Conservation (phyloP, 2,888 invertebrate species). For the Acanthopleura granulata region DNA sequence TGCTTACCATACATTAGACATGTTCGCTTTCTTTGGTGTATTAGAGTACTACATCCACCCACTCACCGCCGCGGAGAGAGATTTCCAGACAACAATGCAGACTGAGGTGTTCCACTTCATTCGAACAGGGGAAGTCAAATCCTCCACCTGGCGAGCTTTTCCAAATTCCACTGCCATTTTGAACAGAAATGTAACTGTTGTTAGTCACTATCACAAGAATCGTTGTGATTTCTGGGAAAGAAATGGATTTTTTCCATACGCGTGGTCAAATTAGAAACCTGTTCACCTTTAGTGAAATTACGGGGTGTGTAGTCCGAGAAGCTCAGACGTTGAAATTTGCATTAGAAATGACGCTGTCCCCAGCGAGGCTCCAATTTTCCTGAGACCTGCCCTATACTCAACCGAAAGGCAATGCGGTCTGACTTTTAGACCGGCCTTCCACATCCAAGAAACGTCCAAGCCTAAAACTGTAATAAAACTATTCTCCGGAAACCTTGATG, state of each 20-base stretch:
- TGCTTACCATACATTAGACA: constrained; percentile 53
- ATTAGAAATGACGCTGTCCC: no score
- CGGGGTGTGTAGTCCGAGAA: no score
- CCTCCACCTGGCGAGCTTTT: constrained; percentile 38
- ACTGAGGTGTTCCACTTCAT: constrained; percentile 49
- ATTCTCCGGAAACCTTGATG: no score
- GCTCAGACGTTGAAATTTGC: no score
- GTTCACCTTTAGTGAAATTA: no score
- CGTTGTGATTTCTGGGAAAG: constrained; percentile 54
- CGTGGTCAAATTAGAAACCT: constrained; percentile 57
- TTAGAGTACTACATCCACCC: constrained; percentile 31
- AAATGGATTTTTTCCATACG: constrained; percentile 51
- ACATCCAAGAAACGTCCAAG: no score
- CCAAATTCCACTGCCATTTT: constrained; percentile 45
- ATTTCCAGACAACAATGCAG: constrained; percentile 43
- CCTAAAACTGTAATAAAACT: no score
- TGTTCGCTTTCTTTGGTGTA: constrained; percentile 51
- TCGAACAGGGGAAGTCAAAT: constrained; percentile 36
- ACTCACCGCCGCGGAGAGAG: constrained; percentile 38
- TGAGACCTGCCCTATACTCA: no score
- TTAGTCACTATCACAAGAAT: constrained; percentile 38
- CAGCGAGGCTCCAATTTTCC: no score
- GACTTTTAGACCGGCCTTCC: no score
- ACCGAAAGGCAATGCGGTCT: no score
- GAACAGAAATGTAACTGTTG: constrained; percentile 31